Base-by-base conservation (phyloP, 2,888 invertebrate species). In the Campaea margaritaria region DNA sequence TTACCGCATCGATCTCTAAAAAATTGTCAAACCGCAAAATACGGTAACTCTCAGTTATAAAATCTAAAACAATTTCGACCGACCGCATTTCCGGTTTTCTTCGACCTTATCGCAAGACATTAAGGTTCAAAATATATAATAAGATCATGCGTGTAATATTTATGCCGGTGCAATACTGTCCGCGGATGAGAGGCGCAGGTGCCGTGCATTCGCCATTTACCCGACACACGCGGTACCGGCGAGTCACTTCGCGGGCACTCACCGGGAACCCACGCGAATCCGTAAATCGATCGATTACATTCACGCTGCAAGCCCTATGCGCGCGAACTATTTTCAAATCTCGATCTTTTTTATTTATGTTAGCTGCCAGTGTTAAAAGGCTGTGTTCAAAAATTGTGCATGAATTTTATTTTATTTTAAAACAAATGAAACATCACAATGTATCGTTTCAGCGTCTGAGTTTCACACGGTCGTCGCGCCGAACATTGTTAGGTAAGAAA, bases 201-300 rank as follows among this genome's bases (percentile, higher is more conserved):
- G 85, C 73, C 79, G 13, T 73, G 73, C 73, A 75, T 66, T 77
- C 78, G 88, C 84, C 91, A 91, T 89, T 90, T 89, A 87, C 76
- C 78, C 82, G 81, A 84, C 84, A 83, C 82, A 78, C 91, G 87
- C 83, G 84, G 87, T 69, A 75, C 81, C 74, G 82, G 76, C 79
- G 82, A 85, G 89, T 83, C 85, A 79, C 73, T 74, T 79, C 79
- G 79, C 79, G 76, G 68, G 75, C 73, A 73, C 69, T 74, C 54
- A 49, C 50, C 60, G 54, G 54, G 46, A 50, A 54, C 21, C 28
- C 27, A 21, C 72, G 79, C 79, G 74, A 75, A 77, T 66, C 68
- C 55, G 39, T 27, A 64, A 58, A 59, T 36, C 58, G 51, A 68
- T 65, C 62, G 67, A 68, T 50, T 63, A 47, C 48, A 48, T 62